Conservation (phyloP, 2,888 invertebrate genomes). For the Nephrotoma appendiculata region DNA sequence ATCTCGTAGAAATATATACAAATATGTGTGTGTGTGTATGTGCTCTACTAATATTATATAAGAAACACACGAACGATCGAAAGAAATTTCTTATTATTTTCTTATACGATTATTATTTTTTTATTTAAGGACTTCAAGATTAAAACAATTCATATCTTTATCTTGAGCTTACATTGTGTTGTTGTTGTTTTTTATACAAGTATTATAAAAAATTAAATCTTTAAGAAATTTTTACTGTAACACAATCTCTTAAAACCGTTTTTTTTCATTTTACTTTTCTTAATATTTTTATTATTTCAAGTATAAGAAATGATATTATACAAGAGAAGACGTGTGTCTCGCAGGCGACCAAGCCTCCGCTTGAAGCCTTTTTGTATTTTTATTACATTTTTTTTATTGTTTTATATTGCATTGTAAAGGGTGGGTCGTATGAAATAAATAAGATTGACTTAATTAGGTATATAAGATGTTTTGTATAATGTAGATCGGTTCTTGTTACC, state of each 20-base stretch:
- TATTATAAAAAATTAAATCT: not conserved
- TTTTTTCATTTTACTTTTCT: not conserved
- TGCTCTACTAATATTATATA: not conserved
- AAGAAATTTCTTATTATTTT: not conserved
- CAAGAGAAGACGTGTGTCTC: slow-evolving; percentile 9
- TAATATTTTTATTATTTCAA: not conserved
- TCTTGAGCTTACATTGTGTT: not conserved
- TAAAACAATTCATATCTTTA: not conserved
- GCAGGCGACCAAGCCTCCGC: slow-evolving; percentile 7
- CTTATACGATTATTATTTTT: not conserved
- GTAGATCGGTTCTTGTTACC: not conserved
- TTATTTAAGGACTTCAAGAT: not conserved
- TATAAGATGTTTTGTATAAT: not conserved
- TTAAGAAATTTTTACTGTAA: not conserved
- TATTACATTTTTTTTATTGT: not conserved
- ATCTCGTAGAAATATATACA: not conserved
- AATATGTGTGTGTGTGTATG: not conserved
- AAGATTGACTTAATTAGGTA: not conserved
- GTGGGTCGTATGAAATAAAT: not conserved
- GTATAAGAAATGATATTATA: not conserved
- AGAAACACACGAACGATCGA: not conserved
- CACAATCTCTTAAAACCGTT: not conserved
- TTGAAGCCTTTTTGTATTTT: not conserved
- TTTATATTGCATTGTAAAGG: not conserved
- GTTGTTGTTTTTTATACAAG: not conserved